Base-by-base conservation (phyloP, 2,113 vertebrate species). In the Hiodon alosoides region DNA sequence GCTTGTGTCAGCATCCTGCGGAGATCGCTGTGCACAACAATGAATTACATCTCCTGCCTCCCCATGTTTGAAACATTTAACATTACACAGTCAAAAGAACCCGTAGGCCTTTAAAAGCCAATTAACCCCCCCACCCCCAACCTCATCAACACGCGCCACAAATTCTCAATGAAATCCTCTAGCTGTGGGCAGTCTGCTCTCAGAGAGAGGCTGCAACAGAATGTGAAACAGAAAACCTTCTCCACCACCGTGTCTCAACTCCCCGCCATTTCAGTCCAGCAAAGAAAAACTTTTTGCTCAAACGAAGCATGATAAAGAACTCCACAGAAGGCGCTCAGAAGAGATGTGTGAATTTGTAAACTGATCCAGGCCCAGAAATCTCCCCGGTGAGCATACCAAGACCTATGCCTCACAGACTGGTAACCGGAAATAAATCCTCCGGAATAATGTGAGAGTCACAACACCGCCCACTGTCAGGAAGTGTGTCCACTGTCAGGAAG, bases 81-180 rank as follows among this genome's bases (percentile, higher is more conserved):
- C 7, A 31, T 59, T 47, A 13, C 17, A 51, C 57, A 60, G 31
- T 70, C 69, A 57, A n/a, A 31, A 52, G 58, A 61, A 14, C 61
- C 51, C 13, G 51, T 10, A 4, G 59, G 61, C 51, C 51, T 13
- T 54, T 47, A 54, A 55, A n/a, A 66, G 4, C 16, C 17, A 74
- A 66, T 74, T 66, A 67, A 46, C 72, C 61, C 62, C 62, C 51
- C 3, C 72, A 65, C 53, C 61, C 61, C 48, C 72, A 66, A 4
- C 60, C 46, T 4, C 61, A 46, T 31, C 31, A 31, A 31, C 16
- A 52, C 71, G 13, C 9, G 50, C 16, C 51, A 48, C 69, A 58
- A 59, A 13, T 6, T 2, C 69, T 31, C 59, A 9, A 5, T 13
- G n/a, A 54, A 2, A 62, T 6, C 31, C 11, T 57, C n/a, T 65